Evolutionary conservation across 2,888 invertebrate genomes (phyloP), one percentile per base, ranked within the genome.

Genomic region (Drosophila dives): DNA sequence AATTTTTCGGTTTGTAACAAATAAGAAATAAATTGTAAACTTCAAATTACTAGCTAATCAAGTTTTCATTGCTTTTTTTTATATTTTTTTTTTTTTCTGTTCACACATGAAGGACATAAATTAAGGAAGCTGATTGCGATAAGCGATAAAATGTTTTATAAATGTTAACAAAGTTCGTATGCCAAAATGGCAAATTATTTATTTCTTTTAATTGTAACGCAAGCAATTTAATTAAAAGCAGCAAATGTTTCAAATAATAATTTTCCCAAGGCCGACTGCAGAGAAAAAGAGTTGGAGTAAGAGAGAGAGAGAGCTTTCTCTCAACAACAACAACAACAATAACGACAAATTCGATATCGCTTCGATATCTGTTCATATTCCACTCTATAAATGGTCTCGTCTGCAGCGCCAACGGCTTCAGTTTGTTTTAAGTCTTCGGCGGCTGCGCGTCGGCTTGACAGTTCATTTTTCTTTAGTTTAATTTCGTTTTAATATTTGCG

Each of bases 331-430:
- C 38, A 38, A 23, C 23, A 45, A 15, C 29, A 45, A 29, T 32
- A 32, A 23, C 17, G 20, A 23, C 26, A 48, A 51, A 53, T 62
- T 56, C 45, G 15, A 45, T 45, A 45, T 45, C 49, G 72, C 59
- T 34, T 26, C 26, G 23, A 55, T 54, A 56, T n/a, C 38, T 5
- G 55, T 26, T n/a, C 4, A 12, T 56, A 29, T 29, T 32, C 32
- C 56, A 40, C 40, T 32, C 32, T 60, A 81, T 90, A 90, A 83
- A 91, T 82, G 73, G 66, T 33, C 61, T 51, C 60, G 59, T 70
- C 59, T 75, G 65, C 62, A 75, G 58, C 63, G 60, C 62, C 60
- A 73, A 53, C 33, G 54, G 61, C 79, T 84, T 90, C 78, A 90
- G 90, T 90, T 79, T 20, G 50, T 48, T 56, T 72, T 29, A 45